Percentiles rank a stretch among this genome's conserved stretches.
These are phyloP conservation scores for Cephus pulcher DNA, from an alignment of 2,888 invertebrate species.

Conservation along the genomic window DNA sequence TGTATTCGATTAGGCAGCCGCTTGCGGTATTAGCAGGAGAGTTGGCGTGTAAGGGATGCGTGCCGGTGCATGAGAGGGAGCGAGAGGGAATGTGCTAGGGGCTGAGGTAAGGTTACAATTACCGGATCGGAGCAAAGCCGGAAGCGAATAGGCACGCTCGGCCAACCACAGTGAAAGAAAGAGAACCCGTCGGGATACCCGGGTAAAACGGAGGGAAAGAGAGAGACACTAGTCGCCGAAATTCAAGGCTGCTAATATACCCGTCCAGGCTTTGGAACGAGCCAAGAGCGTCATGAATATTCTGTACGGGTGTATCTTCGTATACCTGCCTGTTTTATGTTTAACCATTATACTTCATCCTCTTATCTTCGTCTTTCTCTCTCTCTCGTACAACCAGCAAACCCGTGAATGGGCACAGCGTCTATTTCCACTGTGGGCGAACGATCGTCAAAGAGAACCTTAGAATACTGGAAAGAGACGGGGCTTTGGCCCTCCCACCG, in stretches of 20 bases:
- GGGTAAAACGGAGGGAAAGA: too few species aligned
- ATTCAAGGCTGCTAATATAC: background rate
- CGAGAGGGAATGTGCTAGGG: too few species aligned
- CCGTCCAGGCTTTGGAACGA: background rate
- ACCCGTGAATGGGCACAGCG: too few species aligned
- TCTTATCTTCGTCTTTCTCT: background rate
- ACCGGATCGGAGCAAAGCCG: background rate
- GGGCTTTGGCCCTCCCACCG: too few species aligned
- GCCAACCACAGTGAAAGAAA: background rate
- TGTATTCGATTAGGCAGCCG: too few species aligned
- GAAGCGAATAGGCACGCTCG: background rate
- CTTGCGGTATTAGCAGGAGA: too few species aligned
- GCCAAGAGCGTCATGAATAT: constrained; percentile 1
- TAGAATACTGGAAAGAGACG: too few species aligned
- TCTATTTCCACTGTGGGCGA: too few species aligned
- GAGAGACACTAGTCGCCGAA: background rate
- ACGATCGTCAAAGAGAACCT: too few species aligned
- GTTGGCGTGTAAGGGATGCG: background rate
- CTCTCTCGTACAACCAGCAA: background rate
- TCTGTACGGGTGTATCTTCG: background rate
- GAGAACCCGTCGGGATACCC: too few species aligned
- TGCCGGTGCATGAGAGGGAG: background rate
- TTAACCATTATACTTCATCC: background rate
- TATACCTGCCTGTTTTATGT: background rate
- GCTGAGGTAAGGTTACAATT: constrained; percentile 2